Evolutionary conservation across 2,888 invertebrate species (phyloP), one percentile per base, ranked within the genome.

Genomic region (Plusia festucae): DNA sequence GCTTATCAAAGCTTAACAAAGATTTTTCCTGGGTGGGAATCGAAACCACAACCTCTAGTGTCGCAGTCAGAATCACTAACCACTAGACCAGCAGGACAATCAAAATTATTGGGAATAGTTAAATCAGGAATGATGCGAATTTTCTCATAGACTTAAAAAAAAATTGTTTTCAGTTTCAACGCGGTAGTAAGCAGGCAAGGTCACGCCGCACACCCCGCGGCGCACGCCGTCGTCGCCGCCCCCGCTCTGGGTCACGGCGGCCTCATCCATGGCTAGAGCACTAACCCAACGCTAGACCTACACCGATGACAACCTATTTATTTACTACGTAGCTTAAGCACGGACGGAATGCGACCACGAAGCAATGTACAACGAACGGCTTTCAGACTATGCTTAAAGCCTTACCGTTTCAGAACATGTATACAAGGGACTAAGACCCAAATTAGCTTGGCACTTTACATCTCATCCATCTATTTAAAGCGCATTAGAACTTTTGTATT

Each of bases 171-270:
- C 84, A 96, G 96, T 64, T 96, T 96, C 89, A 96, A 96, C 84
- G 96, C 96, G 0, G 93, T 96, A 15, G 96, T 96, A 0, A 96
- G 95, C 88, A 94, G 95, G 82, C 88, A 91, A 70, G 96, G 96
- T 0, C 96, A 96, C 68, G 95, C 95, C 0, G 93, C 93, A 61
- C 96, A 96, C 76, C 96, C 96, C 2, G 95, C 91, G 0, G 85
- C 85, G 11, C 79, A 75, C 30, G 88, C 89, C 5, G 86, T 91
- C 1, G 82, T 91, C 15, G 90, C 92, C 9, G 94, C 93, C 2
- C 93, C 93, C 0, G 91, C 90, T 22, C 53, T 68, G 18, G 80
- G 79, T 20, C 93, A 93, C 69, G 95, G 94, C 44, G 62, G 30
- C 24, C 88, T 87, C 60, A 75, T 89, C 76, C 88, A 88, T 75